Evolutionary conservation across 2,797 vertebrate genomes (phyloP).

Genomic region (Enteromius thamalakanensis): DNA sequence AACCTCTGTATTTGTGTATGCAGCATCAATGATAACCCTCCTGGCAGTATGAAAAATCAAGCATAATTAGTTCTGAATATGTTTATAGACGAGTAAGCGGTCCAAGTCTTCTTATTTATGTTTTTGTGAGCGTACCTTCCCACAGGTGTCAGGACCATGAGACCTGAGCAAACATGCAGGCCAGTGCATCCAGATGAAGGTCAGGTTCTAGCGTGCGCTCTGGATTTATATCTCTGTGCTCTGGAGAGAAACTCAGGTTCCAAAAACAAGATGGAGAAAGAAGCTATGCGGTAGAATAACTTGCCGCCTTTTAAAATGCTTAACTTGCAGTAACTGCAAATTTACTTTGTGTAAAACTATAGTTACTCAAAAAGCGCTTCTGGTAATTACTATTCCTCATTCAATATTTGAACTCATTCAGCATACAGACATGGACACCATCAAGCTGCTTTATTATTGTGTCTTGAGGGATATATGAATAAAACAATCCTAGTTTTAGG

Average conservation of each 20-base stretch:
- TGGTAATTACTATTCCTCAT: neutral
- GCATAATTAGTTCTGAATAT: conserved; percentile 32
- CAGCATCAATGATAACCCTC: neutral
- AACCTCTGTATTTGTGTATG: neutral
- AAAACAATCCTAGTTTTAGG: neutral
- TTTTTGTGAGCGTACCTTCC: conserved; percentile 18
- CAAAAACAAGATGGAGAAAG: conserved; percentile 40
- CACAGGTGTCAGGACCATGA: conserved; percentile 35
- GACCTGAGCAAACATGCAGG: conserved; percentile 44
- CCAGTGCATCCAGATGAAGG: conserved; percentile 12
- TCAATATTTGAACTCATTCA: neutral
- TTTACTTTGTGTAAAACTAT: neutral
- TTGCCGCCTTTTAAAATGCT: neutral
- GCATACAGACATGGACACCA: neutral
- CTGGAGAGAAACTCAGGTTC: conserved; percentile 39
- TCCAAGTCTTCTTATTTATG: conserved; percentile 17
- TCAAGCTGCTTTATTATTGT: neutral
- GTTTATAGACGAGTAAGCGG: conserved; percentile 2
- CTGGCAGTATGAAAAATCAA: conserved; percentile 14
- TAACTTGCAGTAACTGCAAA: neutral
- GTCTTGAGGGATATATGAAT: neutral
- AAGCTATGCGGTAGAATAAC: neutral
- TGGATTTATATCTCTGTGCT: conserved; percentile 39
- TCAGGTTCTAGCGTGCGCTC: conserved; percentile 8
- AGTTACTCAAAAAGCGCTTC: neutral